Conservation (phyloP, 2,888 invertebrate species). For the Lissonota sp. region DNA sequence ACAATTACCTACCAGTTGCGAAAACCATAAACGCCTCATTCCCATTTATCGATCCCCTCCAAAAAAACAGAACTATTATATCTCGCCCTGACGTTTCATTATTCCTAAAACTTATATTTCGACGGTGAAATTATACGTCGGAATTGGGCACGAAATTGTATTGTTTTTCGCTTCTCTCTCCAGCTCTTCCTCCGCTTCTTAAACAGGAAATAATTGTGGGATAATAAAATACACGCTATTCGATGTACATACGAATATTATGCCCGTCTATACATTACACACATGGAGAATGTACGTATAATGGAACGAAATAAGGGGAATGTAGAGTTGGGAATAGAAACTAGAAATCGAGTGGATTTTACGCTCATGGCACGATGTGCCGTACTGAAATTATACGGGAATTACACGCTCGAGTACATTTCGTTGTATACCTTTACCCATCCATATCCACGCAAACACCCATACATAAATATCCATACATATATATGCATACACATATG, state of each 20-base stretch:
- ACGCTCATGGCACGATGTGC: not conserved
- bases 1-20: too few species aligned
- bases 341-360: conserved; percentile 6
- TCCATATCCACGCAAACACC: not conserved
- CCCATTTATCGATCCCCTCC: too few species aligned
- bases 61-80: too few species aligned
- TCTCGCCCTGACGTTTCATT: too few species aligned
- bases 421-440: conserved; percentile 9
- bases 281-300: not conserved
- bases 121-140: not conserved
- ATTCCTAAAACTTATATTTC: too few species aligned
- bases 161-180: not conserved
- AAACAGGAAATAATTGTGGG: not conserved
- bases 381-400: conserved; percentile 41
- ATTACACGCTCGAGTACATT: conserved; percentile 53
- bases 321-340: conserved; percentile 22
- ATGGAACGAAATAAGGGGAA: conserved; percentile 19
- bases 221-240: conserved; percentile 1
- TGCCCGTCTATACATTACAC: not conserved
- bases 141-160: not conserved
- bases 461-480: conserved; percentile 17
- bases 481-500: not conserved
- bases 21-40: too few species aligned
- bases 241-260: not conserved
- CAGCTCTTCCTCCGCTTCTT: not conserved